These are phyloP conservation scores for Mythimna albipuncta DNA, from an alignment of 2,888 invertebrate species.

Conservation along the genomic window DNA sequence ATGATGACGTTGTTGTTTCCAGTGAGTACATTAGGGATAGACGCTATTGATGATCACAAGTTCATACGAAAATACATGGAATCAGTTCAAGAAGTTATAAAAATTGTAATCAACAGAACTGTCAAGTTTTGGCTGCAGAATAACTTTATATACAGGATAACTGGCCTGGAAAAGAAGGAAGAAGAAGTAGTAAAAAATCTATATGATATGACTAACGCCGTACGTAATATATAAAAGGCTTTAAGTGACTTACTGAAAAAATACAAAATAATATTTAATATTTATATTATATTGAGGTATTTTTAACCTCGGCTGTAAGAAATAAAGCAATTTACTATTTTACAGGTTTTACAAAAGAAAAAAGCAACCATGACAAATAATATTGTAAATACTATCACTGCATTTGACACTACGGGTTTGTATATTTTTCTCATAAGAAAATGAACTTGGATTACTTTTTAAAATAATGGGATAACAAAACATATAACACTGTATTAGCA, in stretches of 20 bases:
- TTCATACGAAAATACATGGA: conserved; percentile 26
- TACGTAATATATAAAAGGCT: not conserved
- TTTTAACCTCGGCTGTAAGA: not conserved
- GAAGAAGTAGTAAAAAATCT: conserved; percentile 1
- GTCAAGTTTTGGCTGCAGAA: conserved; percentile 26
- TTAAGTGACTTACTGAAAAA: not conserved
- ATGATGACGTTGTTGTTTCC: not conserved
- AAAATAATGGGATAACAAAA: not conserved
- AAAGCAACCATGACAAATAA: conserved; percentile 16
- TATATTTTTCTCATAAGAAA: not conserved
- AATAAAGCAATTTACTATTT: not conserved
- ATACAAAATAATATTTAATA: not conserved
- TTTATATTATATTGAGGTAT: too few relatives aligned
- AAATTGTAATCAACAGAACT: not conserved
- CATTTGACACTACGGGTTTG: conserved; percentile 4
- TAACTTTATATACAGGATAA: conserved; percentile 16
- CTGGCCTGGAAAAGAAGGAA: conserved; percentile 32
- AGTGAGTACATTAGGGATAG: conserved; percentile 34
- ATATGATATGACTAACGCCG: conserved; percentile 17
- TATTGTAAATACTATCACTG: not conserved
- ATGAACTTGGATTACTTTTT: not conserved
- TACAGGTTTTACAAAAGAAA: conserved; percentile 34
- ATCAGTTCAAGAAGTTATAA: conserved; percentile 1
- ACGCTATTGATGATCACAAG: conserved; percentile 15
- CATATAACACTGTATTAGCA: not conserved